A percentile compares a stretch with the other conserved stretches of the same genome.
phyloP scores from a whole-genome alignment of 2,797 vertebrate species.

The Galagoides demidoff region DNA sequence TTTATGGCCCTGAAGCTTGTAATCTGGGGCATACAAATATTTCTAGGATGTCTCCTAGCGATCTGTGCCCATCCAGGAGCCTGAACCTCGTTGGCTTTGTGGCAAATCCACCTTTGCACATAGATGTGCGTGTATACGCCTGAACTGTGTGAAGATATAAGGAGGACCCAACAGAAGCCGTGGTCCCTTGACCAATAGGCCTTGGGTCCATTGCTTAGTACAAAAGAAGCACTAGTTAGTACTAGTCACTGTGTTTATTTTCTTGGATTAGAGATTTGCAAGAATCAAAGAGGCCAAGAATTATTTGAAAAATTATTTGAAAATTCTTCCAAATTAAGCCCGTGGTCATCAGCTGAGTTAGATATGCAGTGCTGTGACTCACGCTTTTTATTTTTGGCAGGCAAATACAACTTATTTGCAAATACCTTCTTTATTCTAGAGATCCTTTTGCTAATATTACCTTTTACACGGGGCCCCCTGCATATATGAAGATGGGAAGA shows the following conservation, averaged over 20 bases:
- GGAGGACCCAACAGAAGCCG: neutral
- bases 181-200: neutral
- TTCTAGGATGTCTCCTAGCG: neutral
- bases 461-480: neutral
- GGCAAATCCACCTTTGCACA: neutral
- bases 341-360: neutral
- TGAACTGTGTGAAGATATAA: rapidly evolving
- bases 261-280: slow-evolving; percentile 31
- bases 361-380: neutral
- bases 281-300: neutral
- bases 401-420: slow-evolving; percentile 12
- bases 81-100: neutral
- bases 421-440: neutral
- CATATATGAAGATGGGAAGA: neutral
- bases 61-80: neutral
- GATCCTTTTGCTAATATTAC: neutral
- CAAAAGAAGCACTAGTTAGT: neutral
- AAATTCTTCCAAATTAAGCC: slow-evolving; percentile 20
- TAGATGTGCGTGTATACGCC: no score
- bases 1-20: neutral
- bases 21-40: neutral
- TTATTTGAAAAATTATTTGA: slow-evolving; percentile 3
- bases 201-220: neutral
- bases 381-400: slow-evolving; percentile 32
- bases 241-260: neutral